Conservation (phyloP, 2,113 vertebrate species). For the Erpornis zantholeuca region DNA sequence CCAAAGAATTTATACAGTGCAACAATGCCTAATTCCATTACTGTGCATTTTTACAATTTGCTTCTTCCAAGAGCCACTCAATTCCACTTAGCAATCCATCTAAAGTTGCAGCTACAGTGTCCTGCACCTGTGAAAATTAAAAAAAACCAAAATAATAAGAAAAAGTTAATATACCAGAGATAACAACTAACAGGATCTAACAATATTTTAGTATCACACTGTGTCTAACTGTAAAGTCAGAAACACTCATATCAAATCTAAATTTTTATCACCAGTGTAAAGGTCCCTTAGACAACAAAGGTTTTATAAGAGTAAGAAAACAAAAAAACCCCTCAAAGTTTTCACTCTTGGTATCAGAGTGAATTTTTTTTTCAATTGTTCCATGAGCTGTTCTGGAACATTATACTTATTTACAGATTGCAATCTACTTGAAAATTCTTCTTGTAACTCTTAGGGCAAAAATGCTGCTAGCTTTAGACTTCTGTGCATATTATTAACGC, state of each 20-base stretch:
- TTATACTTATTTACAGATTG: neutral
- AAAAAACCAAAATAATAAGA: neutral
- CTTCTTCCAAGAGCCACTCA: conserved; percentile 87
- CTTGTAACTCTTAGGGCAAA: neutral
- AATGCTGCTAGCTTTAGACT: neutral
- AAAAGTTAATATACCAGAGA: neutral
- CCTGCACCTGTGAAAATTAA: conserved; percentile 81
- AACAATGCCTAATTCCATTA: neutral
- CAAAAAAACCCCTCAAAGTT: neutral
- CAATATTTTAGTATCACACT: neutral
- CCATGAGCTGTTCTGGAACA: neutral
- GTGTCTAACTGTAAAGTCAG: neutral
- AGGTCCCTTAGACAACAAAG: neutral
- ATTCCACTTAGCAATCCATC: conserved; percentile 85
- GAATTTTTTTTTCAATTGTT: neutral
- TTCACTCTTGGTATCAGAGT: neutral
- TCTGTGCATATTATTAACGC: neutral
- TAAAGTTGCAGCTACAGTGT: conserved; percentile 84
- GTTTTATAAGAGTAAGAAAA: neutral
- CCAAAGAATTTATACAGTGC: neutral
- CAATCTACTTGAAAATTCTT: neutral
- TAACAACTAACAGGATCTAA: neutral
- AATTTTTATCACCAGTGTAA: neutral
- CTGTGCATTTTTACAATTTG: conserved; percentile 70
- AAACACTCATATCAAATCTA: neutral